These are phyloP conservation scores for Taurulus bubalis DNA, from an alignment of 2,113 vertebrate species.

Conservation along the genomic window DNA sequence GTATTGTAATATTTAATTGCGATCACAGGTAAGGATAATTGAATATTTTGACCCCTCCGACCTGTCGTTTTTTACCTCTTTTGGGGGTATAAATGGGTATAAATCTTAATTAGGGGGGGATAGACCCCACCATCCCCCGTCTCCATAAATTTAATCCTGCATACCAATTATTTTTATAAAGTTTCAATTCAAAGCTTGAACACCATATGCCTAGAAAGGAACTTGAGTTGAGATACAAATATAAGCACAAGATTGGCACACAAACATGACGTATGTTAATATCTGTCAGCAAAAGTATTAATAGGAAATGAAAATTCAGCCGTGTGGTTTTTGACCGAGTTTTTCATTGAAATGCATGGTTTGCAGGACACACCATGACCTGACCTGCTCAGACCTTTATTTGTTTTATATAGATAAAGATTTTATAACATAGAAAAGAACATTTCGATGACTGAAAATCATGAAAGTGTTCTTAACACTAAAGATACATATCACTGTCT, in stretches of 20 bases:
- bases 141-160: background rate
- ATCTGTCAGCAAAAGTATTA: background rate
- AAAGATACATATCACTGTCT: background rate
- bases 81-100: background rate
- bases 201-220: background rate
- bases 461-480: background rate
- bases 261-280: background rate
- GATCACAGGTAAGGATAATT: background rate
- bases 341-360: background rate
- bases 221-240: background rate
- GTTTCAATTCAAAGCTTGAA: conserved; percentile 1
- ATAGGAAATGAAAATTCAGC: background rate
- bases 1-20: background rate
- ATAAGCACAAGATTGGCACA: no score
- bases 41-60: background rate
- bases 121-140: background rate
- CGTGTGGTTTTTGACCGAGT: background rate
- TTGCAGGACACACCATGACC: background rate
- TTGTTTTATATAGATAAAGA: no score
- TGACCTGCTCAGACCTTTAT: background rate
- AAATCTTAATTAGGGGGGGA: background rate
- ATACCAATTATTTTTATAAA: background rate
- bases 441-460: background rate
- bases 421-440: background rate
- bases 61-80: background rate